These are phyloP conservation scores for Epinephelus lanceolatus DNA, from an alignment of 2,113 vertebrate genomes.

Conservation along the genomic window DNA sequence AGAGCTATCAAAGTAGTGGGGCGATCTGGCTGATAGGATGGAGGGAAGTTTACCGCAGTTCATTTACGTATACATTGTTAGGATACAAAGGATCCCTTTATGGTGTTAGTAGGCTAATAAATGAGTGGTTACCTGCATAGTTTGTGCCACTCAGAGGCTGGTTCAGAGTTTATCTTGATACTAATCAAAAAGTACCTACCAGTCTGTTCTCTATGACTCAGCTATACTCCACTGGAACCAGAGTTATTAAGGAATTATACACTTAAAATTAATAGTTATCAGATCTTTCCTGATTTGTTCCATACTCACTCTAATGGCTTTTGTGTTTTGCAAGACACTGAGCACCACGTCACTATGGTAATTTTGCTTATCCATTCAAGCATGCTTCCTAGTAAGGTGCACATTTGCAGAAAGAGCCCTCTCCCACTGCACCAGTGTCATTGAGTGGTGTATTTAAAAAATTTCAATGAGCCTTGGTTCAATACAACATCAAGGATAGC, in stretches of 20 bases:
- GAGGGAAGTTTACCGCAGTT: too few species aligned
- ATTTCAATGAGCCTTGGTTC: constrained; percentile 8
- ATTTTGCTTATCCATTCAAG: constrained; percentile 31
- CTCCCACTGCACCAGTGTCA: constrained; percentile 35
- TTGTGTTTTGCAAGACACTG: constrained; percentile 25
- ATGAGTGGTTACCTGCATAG: background rate
- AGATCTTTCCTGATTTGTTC: background rate
- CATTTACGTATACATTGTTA: too few species aligned
- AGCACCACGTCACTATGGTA: constrained; percentile 8
- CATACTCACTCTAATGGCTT: background rate
- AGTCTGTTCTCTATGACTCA: background rate
- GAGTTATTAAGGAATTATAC: background rate
- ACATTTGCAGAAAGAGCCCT: constrained; percentile 21
- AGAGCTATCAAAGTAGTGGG: too few species aligned
- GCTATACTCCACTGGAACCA: background rate
- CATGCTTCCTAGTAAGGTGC: constrained; percentile 28
- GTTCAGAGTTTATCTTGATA: background rate
- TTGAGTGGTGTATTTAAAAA: constrained; percentile 52
- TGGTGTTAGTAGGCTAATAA: background rate
- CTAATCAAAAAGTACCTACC: background rate
- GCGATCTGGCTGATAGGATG: too few species aligned
- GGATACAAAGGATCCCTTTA: too few species aligned
- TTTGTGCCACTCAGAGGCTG: background rate
- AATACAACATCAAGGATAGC: background rate
- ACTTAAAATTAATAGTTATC: background rate